These are phyloP conservation scores for Phrynosoma platyrhinos DNA, from an alignment of 2,113 vertebrate species.

Conservation along the genomic window DNA sequence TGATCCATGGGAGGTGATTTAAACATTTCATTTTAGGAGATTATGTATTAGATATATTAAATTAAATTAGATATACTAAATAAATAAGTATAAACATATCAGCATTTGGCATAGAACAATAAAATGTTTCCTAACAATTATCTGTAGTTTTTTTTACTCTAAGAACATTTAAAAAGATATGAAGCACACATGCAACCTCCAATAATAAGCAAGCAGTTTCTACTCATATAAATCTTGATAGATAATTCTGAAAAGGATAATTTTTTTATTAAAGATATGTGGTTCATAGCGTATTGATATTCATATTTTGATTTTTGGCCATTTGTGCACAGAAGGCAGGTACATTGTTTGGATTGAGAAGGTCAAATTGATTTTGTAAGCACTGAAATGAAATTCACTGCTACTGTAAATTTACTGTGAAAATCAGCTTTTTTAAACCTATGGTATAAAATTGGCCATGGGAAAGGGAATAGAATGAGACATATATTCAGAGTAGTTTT, in stretches of 20 bases:
- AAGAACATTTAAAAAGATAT: not conserved
- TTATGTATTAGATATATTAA: too few relatives aligned
- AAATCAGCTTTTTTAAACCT: not conserved
- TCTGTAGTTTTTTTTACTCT: not conserved
- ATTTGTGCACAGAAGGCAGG: not conserved
- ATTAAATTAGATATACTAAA: too few relatives aligned
- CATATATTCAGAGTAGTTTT: not conserved
- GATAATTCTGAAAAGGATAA: slow-evolving; percentile 10
- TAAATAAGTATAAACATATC: too few relatives aligned
- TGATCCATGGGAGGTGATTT: too few relatives aligned
- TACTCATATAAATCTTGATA: not conserved
- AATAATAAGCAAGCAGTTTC: slow-evolving; percentile 2
- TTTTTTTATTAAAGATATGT: slow-evolving; percentile 24
- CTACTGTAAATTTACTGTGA: slow-evolving; percentile 21
- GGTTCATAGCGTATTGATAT: not conserved
- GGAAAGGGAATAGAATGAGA: slow-evolving; percentile 20
- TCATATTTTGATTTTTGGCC: slow-evolving; percentile 19
- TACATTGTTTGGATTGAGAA: not conserved
- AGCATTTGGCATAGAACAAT: not conserved
- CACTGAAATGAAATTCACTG: slow-evolving; percentile 22
- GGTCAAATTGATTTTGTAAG: slow-evolving; percentile 36
- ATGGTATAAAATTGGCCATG: slow-evolving; percentile 1
- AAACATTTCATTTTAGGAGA: too few relatives aligned
- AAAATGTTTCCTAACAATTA: not conserved
- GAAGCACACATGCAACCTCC: not conserved